Evolutionary conservation across 64 coral and sea anemone genomes (phyloP).

Genomic region (Pocillopora damicornis): DNA sequence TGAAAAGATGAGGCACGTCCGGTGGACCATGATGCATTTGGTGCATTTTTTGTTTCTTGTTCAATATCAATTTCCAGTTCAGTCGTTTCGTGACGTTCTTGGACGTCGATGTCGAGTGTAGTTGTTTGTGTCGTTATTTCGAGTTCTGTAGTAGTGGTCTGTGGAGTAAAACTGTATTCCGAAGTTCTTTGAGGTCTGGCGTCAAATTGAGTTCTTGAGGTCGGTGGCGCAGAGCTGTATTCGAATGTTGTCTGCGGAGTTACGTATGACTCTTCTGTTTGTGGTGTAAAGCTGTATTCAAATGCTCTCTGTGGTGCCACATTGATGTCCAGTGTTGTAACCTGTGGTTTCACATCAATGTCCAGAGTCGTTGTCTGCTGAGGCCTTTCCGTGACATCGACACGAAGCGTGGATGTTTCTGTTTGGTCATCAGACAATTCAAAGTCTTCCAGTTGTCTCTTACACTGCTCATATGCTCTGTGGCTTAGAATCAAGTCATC

Average conservation of each 20-base stretch:
- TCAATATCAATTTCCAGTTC: slow-evolving; percentile 66
- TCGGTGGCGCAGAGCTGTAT: background rate
- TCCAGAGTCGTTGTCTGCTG: slow-evolving; percentile 19
- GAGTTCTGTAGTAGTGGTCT: background rate
- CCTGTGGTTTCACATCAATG: slow-evolving; percentile 23
- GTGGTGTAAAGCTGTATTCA: slow-evolving; percentile 27
- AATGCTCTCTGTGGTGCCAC: background rate
- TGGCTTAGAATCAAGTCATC: slow-evolving; percentile 70
- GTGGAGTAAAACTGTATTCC: slow-evolving; percentile 4
- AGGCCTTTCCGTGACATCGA: slow-evolving; percentile 1
- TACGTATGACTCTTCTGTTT: background rate
- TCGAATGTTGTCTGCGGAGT: background rate
- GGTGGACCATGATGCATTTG: slow-evolving; percentile 12
- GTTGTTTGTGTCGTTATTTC: slow-evolving; percentile 24
- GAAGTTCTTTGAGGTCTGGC: slow-evolving; percentile 1
- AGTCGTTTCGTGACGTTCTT: slow-evolving; percentile 50
- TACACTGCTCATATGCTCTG: slow-evolving; percentile 67
- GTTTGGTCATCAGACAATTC: background rate
- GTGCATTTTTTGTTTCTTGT: background rate
- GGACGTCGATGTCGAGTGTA: slow-evolving; percentile 62
- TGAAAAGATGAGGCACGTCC: slow-evolving; percentile 39
- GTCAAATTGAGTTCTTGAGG: background rate
- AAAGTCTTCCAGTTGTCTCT: slow-evolving; percentile 47
- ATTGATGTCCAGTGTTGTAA: slow-evolving; percentile 7
- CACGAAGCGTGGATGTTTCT: slow-evolving; percentile 18